These are phyloP conservation scores for Oncorhynchus clarkii DNA, from an alignment of 2,113 vertebrate genomes.

Conservation along the genomic window DNA sequence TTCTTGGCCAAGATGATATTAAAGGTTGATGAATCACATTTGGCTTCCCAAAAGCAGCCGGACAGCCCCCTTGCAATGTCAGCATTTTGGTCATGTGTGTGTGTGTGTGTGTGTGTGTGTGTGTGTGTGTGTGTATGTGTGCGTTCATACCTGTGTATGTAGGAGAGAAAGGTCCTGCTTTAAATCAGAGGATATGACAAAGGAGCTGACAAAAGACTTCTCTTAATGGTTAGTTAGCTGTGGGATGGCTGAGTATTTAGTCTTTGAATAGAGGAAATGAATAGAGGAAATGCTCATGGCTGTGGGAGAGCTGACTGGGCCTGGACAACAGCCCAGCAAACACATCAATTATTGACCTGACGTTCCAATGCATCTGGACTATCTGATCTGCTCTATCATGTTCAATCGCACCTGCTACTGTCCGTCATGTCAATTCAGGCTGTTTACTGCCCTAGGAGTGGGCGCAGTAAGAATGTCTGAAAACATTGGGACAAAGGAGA, in stretches of 20 bases:
- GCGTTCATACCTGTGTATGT: background rate
- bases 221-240: conserved; percentile 71
- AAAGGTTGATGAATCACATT: background rate
- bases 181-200: conserved; percentile 61
- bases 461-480: no score
- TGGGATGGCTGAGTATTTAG: conserved; percentile 53
- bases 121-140: background rate
- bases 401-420: no score
- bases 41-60: background rate
- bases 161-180: conserved; percentile 41
- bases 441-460: no score
- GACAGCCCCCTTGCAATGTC: background rate
- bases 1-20: background rate
- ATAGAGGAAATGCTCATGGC: conserved; percentile 70
- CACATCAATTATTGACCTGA: conserved; percentile 36
- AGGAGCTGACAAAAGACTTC: conserved; percentile 48
- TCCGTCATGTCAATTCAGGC: no score
- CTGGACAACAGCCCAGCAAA: conserved; percentile 45
- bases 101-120: background rate
- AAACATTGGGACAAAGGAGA: no score
- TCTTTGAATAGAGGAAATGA: conserved; percentile 67
- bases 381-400: no score
- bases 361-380: background rate
- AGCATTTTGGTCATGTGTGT: background rate
- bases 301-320: conserved; percentile 41